Evolutionary conservation across 1,140 invertebrate species (phyloP).

Genomic region (Ooceraea biroi): DNA sequence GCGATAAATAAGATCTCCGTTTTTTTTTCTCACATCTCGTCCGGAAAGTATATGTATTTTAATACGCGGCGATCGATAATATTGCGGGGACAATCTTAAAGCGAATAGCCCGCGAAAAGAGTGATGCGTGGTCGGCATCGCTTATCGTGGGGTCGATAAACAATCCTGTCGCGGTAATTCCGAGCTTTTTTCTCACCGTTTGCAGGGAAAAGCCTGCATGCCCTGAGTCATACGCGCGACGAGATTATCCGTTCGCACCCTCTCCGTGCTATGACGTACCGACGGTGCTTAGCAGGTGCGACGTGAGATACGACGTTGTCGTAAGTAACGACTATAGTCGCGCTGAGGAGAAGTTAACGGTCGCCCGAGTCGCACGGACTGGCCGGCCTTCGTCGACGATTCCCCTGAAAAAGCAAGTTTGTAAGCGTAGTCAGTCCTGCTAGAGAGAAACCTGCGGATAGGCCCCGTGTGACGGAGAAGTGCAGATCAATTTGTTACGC

Average conservation of each 20-base stretch:
- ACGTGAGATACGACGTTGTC: slow-evolving; percentile 74
- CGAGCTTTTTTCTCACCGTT: slow-evolving; percentile 31
- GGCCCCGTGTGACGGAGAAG: neutral
- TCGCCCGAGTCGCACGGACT: neutral
- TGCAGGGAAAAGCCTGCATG: neutral
- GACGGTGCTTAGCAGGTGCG: slow-evolving; percentile 73
- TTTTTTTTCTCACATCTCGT: neutral
- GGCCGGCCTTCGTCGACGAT: slow-evolving; percentile 24
- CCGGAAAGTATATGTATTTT: slow-evolving; percentile 34
- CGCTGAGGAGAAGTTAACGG: slow-evolving; percentile 31
- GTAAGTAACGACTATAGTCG: slow-evolving; percentile 65
- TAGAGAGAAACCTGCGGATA: neutral
- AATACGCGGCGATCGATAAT: slow-evolving; percentile 46
- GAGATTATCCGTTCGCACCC: slow-evolving; percentile 60
- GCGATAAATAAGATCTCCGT: slow-evolving; percentile 35
- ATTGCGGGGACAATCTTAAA: slow-evolving; percentile 22
- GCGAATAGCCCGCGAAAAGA: neutral
- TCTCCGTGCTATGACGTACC: slow-evolving; percentile 67
- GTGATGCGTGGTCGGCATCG: slow-evolving; percentile 5
- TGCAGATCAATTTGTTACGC: slow-evolving; percentile 36
- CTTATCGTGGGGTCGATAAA: slow-evolving; percentile 60
- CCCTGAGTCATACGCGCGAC: slow-evolving; percentile 34
- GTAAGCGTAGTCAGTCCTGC: neutral
- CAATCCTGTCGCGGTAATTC: slow-evolving; percentile 51
- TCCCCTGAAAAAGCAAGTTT: slow-evolving; percentile 1